These are phyloP conservation scores for Andrena dorsata DNA, from an alignment of 2,888 invertebrate genomes.

Conservation along the genomic window DNA sequence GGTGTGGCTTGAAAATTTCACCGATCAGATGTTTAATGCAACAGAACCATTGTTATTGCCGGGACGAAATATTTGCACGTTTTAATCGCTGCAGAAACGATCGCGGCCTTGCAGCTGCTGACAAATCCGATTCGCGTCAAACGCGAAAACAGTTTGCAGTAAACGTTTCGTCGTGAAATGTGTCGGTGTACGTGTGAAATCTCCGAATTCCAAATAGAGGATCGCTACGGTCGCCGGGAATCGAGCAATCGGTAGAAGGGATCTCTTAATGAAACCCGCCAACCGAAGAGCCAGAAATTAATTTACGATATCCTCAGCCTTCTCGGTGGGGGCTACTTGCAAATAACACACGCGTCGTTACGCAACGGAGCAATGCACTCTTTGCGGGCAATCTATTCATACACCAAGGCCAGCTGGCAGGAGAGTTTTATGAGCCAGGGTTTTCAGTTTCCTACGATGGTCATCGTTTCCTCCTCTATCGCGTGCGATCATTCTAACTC, in stretches of 20 bases:
- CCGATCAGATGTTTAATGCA: not conserved
- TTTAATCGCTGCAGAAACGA: too few relatives aligned
- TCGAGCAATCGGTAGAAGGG: slow-evolving; percentile 22
- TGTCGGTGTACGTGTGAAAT: not conserved
- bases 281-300: slow-evolving; percentile 40
- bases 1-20: not conserved
- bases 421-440: slow-evolving; percentile 52
- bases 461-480: slow-evolving; percentile 60
- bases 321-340: slow-evolving; percentile 59
- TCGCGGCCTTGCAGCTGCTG: too few relatives aligned
- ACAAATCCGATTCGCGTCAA: too few relatives aligned
- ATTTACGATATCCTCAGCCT: slow-evolving; percentile 16
- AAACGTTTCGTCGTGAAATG: not conserved
- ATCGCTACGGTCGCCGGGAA: too few relatives aligned
- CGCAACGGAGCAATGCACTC: slow-evolving; percentile 84
- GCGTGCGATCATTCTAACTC: slow-evolving; percentile 40
- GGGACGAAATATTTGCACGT: not conserved
- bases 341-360: slow-evolving; percentile 75
- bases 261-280: slow-evolving; percentile 27
- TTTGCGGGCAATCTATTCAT: slow-evolving; percentile 80
- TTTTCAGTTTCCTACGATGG: slow-evolving; percentile 61
- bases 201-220: too few relatives aligned
- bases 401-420: slow-evolving; percentile 79
- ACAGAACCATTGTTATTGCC: not conserved
- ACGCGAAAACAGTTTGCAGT: too few relatives aligned